Evolutionary conservation across 2,113 vertebrate genomes (phyloP), one percentile per base, ranked within the genome.

Genomic region (Tapirus terrestris): DNA sequence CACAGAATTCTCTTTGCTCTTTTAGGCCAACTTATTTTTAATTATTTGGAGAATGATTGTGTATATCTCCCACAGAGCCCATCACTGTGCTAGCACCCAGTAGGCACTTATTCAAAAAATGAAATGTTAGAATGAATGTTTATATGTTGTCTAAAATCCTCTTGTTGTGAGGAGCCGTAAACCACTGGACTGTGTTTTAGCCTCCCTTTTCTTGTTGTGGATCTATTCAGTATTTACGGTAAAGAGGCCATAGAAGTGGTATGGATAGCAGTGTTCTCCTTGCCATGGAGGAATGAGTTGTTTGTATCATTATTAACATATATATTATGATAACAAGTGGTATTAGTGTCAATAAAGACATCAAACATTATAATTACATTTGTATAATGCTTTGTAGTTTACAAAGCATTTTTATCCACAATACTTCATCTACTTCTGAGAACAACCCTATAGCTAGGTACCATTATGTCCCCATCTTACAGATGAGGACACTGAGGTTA

Each of bases 401-500:
- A 88, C 14, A 94, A 84, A 39, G 12, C 68, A 67, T 63, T 94
- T 93, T 96, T 92, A 70, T 60, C 12, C 70, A 72, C 5, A 56
- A 17, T 33, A 61, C 25, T 82, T 93, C 8, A 36, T 84, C 83
- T 85, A 63, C 6, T 93, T 29, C 51, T 77, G 72, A 95, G 67
- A 91, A 95, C 25, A 92, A 9, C 31, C 21, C n/a, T 11, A 2
- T 95, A 91, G 85, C 20, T 45, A 29, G 83, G n/a, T 80, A 31
- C 17, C 8, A 43, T 51, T 18, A 11, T 87, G 65, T 96, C 12
- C 5, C 33, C 25, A 36, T 43, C 96, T 93, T 95, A 65, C 63
- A 95, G 39, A 75, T 70, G 56, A 84, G 83, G 43, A 80, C 76
- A 88, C 61, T 80, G 56, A 97, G 84, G 75, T 60, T 43, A 53